A percentile compares a stretch with the other conserved stretches of the same genome.
Evolutionary conservation across 2,888 invertebrate genomes (phyloP).

Genomic region (Microdon myrmicae): DNA sequence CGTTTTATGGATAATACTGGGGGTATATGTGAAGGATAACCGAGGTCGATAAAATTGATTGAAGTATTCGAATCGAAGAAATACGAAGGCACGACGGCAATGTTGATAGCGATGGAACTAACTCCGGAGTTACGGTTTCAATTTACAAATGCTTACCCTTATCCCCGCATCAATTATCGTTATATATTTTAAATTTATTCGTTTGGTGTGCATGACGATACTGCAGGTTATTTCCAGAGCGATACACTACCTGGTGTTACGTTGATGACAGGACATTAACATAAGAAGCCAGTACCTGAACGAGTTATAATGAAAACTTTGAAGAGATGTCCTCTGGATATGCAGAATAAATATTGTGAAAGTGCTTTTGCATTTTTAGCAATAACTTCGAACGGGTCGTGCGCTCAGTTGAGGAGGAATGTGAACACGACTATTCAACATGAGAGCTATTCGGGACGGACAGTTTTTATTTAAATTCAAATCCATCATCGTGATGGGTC

Average conservation of each 20-base stretch:
- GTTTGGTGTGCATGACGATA: slow-evolving; percentile 11
- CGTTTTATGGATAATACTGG: slow-evolving; percentile 27
- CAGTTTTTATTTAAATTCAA: too few relatives aligned
- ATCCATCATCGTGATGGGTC: too few relatives aligned
- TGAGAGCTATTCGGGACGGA: too few relatives aligned
- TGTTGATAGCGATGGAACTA: slow-evolving; percentile 11
- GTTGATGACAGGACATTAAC: neutral
- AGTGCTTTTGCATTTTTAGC: neutral
- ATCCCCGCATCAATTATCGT: slow-evolving; percentile 38
- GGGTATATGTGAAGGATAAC: slow-evolving; percentile 9
- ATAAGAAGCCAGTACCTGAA: neutral
- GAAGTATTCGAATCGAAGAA: slow-evolving; percentile 37
- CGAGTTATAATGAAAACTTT: slow-evolving; percentile 3
- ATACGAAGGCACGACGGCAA: slow-evolving; percentile 27
- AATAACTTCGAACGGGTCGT: too few relatives aligned
- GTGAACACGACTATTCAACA: too few relatives aligned
- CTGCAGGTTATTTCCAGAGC: slow-evolving; percentile 1
- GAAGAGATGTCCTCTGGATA: neutral
- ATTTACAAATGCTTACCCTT: slow-evolving; percentile 47
- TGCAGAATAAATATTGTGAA: neutral
- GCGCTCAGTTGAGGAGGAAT: too few relatives aligned
- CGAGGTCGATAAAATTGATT: slow-evolving; percentile 50
- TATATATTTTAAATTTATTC: slow-evolving; percentile 36
- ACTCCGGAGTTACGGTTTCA: slow-evolving; percentile 35
- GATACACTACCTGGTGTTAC: neutral